Evolutionary conservation across 2,113 vertebrate species (phyloP), one percentile per base, ranked within the genome.

Genomic region (Megaleporinus macrocephalus): DNA sequence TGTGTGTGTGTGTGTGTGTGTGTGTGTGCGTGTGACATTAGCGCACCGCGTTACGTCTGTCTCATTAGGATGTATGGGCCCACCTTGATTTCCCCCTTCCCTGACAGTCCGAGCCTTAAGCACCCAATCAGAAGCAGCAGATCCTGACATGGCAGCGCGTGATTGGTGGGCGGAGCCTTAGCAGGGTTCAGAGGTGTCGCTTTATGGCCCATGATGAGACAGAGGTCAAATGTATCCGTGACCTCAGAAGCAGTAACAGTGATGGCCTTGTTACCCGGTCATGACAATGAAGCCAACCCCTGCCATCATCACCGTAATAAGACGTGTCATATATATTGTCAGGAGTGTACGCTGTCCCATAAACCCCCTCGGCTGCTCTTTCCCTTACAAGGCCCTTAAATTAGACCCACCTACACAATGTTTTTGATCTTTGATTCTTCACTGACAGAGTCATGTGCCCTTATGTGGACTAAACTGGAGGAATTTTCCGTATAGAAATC

Each of bases 31-130:
- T 51, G 73, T 78, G 94, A 96, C 94, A 97, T 99, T 98, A 99
- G 97, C 96, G 96, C 95, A 94, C 95, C 95, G 62, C 74, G 94
- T 94, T 96, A 93, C 95, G 95, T 96, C 96, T 95, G 96, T 97
- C 98, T 99, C 98, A 99, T 99, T 99, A 99, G 96, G 96, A 96
- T 96, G 95, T 96, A 96, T 97, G 96, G 96, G 95, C 96, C 95
- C 96, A 97, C 96, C 96, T 98, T 97, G 95, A 96, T 97, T 95
- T 95, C 86, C 92, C 94, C 95, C 94, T 96, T 91, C 95, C 93
- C 91, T 98, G 98, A 99, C 97, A 98, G 96, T 95, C 96, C 94
- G 88, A 93, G 94, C 91, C 89, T 83, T 93, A 94, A 95, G 94
- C 95, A 94, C 94, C 93, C 95, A 94, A 95, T 93, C 94, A 22